Base-by-base conservation (phyloP, 2,888 invertebrate genomes). In the Drosophila picticornis region DNA sequence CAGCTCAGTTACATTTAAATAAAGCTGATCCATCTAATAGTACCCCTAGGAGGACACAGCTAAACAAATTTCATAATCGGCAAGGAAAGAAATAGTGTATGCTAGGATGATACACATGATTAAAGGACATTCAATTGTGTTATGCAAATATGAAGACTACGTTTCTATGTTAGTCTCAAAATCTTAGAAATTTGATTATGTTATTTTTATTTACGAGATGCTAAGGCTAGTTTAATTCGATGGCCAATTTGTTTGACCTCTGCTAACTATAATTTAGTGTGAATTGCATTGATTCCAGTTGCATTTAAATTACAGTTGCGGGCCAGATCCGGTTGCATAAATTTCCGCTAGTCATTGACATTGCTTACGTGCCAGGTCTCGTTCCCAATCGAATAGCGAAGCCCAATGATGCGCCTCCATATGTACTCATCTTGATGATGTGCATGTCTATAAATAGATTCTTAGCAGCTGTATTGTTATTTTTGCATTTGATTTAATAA, bases 371-470 rank as follows among this genome's bases (percentile, higher is more conserved):
- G 71, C 29, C 58, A 38, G 40, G 40, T 51, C 57, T 40, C 27
- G 29, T 40, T 56, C 38, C 29, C 36, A 59, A 58, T 46, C 19
- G 58, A 19, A 34, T 29, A 27, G 27, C 10, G 63, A 27, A 43
- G 19, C 32, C 31, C 48, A 55, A 36, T 63, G 71, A 71, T 72
- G 57, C 73, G 51, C 56, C 52, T 34, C 29, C 22, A 51, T 64
- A 75, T 83, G 81, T 71, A 81, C 84, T 84, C 87, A 84, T 82
- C 75, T 67, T 63, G 29, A 32, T 80, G 73, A 77, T 68, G 65
- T 66, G 56, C 40, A 56, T 56, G 9, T 52, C 79, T 86, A 83
- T 58, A 81, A 77, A 87, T 86, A 86, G 81, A 60, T 43, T 46
- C 55, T 62, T 58, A 48, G 59, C 22, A 38, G 57, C 48, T 51